These are phyloP conservation scores for Noctua comes DNA, from an alignment of 2,888 invertebrate species.

Conservation along the genomic window DNA sequence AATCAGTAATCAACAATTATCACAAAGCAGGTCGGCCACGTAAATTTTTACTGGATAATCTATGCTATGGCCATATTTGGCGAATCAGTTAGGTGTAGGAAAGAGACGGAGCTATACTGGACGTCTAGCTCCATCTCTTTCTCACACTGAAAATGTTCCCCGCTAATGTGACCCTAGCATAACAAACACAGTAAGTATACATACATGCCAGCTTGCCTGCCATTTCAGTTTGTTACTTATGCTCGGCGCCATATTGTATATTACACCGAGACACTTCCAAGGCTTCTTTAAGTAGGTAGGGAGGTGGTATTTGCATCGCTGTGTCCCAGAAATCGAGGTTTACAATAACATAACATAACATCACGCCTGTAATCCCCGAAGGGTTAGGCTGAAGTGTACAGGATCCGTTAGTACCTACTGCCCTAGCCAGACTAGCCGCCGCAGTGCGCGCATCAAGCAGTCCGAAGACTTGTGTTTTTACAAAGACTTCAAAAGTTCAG, in stretches of 20 bases:
- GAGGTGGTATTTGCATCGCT: neutral
- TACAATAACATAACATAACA: neutral
- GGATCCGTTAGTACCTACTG: neutral
- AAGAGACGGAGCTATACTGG: neutral
- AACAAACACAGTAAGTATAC: neutral
- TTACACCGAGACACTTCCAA: constrained; percentile 19
- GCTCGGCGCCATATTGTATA: neutral
- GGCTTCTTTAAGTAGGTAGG: constrained; percentile 18
- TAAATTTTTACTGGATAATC: neutral
- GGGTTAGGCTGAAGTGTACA: neutral
- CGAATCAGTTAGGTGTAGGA: neutral
- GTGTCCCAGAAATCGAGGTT: neutral
- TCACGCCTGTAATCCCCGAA: neutral
- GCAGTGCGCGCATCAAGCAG: neutral
- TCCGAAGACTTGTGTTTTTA: neutral
- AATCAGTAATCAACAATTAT: neutral
- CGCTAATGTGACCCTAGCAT: neutral
- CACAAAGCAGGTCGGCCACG: neutral
- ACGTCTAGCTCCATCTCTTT: neutral
- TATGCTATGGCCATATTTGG: neutral
- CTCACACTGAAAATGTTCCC: neutral
- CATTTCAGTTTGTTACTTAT: constrained; percentile 17
- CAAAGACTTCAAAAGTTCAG: neutral
- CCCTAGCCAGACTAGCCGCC: too few relatives aligned
- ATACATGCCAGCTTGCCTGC: neutral